Evolutionary conservation across 92 coral and sea anemone species (phyloP).

Genomic region (Palythoa heliodiscus): DNA sequence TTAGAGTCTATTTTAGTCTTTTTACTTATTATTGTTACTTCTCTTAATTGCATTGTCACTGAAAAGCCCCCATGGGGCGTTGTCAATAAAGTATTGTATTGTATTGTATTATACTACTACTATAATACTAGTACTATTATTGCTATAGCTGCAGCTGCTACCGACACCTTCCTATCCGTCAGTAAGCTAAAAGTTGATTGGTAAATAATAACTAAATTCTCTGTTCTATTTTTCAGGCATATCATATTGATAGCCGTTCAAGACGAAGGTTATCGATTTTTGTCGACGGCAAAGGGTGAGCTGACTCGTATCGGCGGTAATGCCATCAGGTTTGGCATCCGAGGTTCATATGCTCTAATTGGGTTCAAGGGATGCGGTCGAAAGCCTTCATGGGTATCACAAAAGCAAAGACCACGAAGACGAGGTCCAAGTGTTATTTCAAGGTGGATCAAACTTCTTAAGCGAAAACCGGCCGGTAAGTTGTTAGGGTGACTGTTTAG

Average conservation of each 20-base stretch:
- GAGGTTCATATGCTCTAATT: conserved; percentile 65
- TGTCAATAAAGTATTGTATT: too few species aligned
- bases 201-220: too few species aligned
- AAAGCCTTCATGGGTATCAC: conserved; percentile 68
- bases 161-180: neutral
- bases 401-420: conserved; percentile 33
- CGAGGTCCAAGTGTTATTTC: conserved; percentile 60
- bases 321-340: conserved; percentile 25
- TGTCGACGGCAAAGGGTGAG: conserved; percentile 15
- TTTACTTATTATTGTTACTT: too few species aligned
- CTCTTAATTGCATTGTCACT: too few species aligned
- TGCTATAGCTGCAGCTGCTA: too few species aligned
- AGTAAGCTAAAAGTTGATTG: neutral
- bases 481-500: neutral
- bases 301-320: conserved; percentile 20
- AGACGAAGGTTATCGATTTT: conserved; percentile 28
- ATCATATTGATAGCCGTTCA: conserved; percentile 17
- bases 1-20: too few species aligned
- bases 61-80: too few species aligned
- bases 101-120: too few species aligned
- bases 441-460: conserved; percentile 33
- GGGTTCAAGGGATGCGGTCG: conserved; percentile 72
- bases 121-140: too few species aligned
- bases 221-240: conserved; percentile 7
- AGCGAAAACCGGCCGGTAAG: conserved; percentile 22